phyloP scores from a whole-genome alignment of 2,113 vertebrate genomes.

The Ellobius talpinus region DNA sequence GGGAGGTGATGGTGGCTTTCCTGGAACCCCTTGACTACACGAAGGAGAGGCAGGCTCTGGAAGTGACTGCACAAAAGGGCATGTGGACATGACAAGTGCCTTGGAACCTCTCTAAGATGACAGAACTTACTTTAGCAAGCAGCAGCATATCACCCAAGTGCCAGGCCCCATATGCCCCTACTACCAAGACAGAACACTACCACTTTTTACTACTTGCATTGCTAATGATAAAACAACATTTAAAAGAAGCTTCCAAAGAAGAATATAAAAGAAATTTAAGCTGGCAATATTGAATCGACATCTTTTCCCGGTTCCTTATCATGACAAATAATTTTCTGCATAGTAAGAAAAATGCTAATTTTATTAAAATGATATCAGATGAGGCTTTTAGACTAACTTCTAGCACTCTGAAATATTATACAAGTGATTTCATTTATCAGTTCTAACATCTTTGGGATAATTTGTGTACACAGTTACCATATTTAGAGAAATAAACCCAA shows the following conservation, averaged over 20 bases:
- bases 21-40: not conserved
- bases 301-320: slow-evolving; percentile 67
- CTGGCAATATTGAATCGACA: slow-evolving; percentile 53
- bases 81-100: not conserved
- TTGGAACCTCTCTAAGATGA: not conserved
- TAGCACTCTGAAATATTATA: slow-evolving; percentile 64
- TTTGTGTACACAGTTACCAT: slow-evolving; percentile 67
- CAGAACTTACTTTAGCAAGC: slow-evolving; percentile 22
- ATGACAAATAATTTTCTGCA: slow-evolving; percentile 60
- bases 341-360: slow-evolving; percentile 68
- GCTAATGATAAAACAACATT: slow-evolving; percentile 66
- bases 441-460: slow-evolving; percentile 77
- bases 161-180: not conserved
- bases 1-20: not conserved
- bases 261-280: slow-evolving; percentile 55
- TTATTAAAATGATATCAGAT: slow-evolving; percentile 62
- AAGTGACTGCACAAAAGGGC: not conserved
- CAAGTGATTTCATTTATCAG: slow-evolving; percentile 63
- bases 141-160: not conserved
- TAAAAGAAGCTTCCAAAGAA: slow-evolving; percentile 34
- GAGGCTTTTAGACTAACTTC: slow-evolving; percentile 55
- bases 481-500: slow-evolving; percentile 59
- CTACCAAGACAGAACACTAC: not conserved
- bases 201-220: slow-evolving; percentile 55
- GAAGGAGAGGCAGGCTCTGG: not conserved